Percentiles rank a stretch among this genome's conserved stretches.
phyloP scores from a whole-genome alignment of 2,888 invertebrate species.

The Cremastobaeus sp. region DNA sequence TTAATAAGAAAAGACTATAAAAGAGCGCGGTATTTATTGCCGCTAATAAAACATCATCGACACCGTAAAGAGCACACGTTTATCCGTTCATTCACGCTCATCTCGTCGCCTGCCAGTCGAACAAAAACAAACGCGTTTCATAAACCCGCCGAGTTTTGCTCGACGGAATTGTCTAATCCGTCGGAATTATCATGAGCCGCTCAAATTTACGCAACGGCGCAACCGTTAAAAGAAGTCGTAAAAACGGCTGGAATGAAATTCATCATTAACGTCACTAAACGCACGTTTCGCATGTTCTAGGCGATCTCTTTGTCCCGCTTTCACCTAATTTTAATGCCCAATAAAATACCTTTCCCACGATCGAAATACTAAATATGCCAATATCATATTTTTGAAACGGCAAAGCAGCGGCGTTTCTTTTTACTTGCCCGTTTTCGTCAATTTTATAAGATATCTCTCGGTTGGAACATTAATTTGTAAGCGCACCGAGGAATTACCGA shows the following conservation, averaged over 20 bases:
- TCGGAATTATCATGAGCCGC: too few species aligned
- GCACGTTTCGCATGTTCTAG: slow-evolving; percentile 20
- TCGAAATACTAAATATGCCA: not conserved
- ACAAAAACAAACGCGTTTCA: too few species aligned
- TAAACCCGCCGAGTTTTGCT: too few species aligned
- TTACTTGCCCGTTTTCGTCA: not conserved
- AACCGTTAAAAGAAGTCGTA: too few species aligned
- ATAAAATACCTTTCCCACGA: slow-evolving; percentile 24
- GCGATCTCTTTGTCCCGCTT: slow-evolving; percentile 32
- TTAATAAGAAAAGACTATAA: not conserved
- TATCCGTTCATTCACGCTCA: too few species aligned
- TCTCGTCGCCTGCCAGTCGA: too few species aligned
- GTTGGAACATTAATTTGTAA: too few species aligned
- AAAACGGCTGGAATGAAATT: slow-evolving; percentile 14
- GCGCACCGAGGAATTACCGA: too few species aligned
- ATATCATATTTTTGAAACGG: slow-evolving; percentile 5
- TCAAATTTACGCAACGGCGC: slow-evolving; percentile 9
- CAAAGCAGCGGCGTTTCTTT: not conserved
- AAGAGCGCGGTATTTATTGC: slow-evolving; percentile 1
- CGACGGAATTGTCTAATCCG: too few species aligned
- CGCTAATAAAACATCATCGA: slow-evolving; percentile 3
- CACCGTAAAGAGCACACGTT: not conserved
- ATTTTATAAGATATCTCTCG: slow-evolving; percentile 13
- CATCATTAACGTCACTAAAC: slow-evolving; percentile 1
- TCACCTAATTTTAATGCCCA: slow-evolving; percentile 34